Conservation (phyloP, 2,888 invertebrate genomes). For the Crematogaster levior region DNA sequence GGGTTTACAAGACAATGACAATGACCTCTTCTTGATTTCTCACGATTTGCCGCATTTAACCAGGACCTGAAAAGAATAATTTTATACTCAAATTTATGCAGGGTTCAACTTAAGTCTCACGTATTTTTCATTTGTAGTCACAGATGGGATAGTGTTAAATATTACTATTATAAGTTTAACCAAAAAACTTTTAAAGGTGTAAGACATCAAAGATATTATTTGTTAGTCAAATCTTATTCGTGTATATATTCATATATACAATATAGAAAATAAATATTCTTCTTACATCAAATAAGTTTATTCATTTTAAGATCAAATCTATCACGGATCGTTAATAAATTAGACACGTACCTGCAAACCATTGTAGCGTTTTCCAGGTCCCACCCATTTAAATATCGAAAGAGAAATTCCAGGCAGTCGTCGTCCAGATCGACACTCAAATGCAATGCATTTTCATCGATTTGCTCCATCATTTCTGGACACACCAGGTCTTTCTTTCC, state of each 20-base stretch:
- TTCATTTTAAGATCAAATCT: neutral
- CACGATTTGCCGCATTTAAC: conserved; percentile 74
- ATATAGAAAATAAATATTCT: too few relatives aligned
- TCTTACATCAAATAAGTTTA: neutral
- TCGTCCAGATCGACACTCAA: conserved; percentile 73
- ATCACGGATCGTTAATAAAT: neutral
- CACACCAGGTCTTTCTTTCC: neutral
- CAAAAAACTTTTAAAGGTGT: neutral
- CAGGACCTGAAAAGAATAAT: conserved; percentile 72
- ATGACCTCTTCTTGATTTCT: conserved; percentile 69
- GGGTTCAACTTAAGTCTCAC: neutral
- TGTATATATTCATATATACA: too few relatives aligned
- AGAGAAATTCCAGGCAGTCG: conserved; percentile 80
- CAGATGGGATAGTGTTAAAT: neutral
- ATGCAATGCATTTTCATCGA: neutral
- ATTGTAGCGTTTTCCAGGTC: conserved; percentile 77
- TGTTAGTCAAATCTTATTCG: too few relatives aligned
- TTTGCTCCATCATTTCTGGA: neutral
- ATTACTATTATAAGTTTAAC: neutral
- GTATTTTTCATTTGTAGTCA: neutral
- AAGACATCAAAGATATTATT: neutral
- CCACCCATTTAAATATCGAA: conserved; percentile 78
- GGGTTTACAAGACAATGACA: conserved; percentile 49
- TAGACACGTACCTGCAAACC: conserved; percentile 79
- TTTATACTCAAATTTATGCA: neutral